Conservation (phyloP, 2,797 vertebrate species). For the Xenentodon cancila region DNA sequence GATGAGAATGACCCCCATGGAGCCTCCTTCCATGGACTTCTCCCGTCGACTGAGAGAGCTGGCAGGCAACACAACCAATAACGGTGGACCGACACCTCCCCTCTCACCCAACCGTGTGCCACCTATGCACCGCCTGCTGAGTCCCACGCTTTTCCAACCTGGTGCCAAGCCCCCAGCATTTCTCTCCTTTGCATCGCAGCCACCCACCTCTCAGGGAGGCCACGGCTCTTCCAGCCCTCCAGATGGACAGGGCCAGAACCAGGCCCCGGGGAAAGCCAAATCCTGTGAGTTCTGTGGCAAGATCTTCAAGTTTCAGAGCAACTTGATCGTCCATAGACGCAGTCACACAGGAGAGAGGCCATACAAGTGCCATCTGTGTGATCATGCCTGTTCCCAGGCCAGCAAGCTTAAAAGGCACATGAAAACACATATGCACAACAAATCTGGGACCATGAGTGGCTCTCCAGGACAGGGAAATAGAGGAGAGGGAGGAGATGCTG, state of each 20-base stretch:
- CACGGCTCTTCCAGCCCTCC: constrained; percentile 71
- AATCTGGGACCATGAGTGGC: constrained; percentile 89
- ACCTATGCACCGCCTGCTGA: constrained; percentile 96
- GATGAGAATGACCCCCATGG: constrained; percentile 82
- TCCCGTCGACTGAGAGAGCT: constrained; percentile 82
- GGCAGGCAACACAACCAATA: constrained; percentile 86
- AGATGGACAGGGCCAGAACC: constrained; percentile 70
- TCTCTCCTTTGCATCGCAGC: constrained; percentile 85
- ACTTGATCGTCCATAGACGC: constrained; percentile 97
- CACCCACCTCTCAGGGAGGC: constrained; percentile 67
- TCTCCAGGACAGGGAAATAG: constrained; percentile 86
- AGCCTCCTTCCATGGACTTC: constrained; percentile 83
- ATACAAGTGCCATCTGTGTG: constrained; percentile 98
- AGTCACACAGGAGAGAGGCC: constrained; percentile 99
- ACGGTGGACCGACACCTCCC: constrained; percentile 90
- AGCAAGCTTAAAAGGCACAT: constrained; percentile 99
- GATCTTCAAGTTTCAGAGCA: constrained; percentile 99
- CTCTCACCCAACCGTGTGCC: constrained; percentile 95
- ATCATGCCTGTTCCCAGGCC: constrained; percentile 98
- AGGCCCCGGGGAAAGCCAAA: constrained; percentile 83
- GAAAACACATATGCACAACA: constrained; percentile 99
- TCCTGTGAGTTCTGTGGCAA: constrained; percentile 99
- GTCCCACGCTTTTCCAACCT: constrained; percentile 91
- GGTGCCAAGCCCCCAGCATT: constrained; percentile 94
- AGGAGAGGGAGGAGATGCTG: constrained; percentile 79